phyloP scores from a whole-genome alignment of 2,113 vertebrate species.

The Tinamus guttatus region DNA sequence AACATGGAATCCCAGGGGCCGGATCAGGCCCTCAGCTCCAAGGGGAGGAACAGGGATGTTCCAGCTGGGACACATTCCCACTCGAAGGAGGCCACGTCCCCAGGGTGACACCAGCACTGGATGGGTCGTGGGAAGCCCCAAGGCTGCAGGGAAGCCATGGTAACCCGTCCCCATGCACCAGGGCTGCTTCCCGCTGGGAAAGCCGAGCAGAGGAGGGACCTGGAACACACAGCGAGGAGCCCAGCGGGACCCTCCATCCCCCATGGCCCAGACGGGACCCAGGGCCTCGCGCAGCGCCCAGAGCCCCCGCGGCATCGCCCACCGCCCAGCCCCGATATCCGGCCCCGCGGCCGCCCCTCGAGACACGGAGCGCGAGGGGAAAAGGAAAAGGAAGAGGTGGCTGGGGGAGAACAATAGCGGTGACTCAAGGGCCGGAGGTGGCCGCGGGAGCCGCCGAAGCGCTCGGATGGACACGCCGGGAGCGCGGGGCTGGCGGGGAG shows the following conservation, averaged over 20 bases:
- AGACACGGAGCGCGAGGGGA: neutral
- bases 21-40: neutral
- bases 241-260: neutral
- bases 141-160: neutral
- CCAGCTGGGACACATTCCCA: too few relatives aligned
- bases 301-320: too few relatives aligned
- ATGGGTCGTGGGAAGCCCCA: too few relatives aligned
- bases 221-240: neutral
- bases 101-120: too few relatives aligned
- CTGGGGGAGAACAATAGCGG: slow-evolving; percentile 9
- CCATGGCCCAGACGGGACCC: accelerated
- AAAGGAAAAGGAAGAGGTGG: slow-evolving; percentile 63
- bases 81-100: too few relatives aligned
- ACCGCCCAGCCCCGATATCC: neutral
- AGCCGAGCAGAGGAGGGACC: neutral
- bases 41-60: too few relatives aligned
- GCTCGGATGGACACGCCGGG: accelerated
- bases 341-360: neutral
- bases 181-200: neutral
- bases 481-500: neutral
- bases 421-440: neutral
- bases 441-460: accelerated
- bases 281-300: too few relatives aligned
- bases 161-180: accelerated
- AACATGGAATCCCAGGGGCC: neutral